A percentile compares a stretch with the other conserved stretches of the same genome.
Evolutionary conservation across 2,797 vertebrate species (phyloP).

Genomic region (Myoxocephalus aenaeus): DNA sequence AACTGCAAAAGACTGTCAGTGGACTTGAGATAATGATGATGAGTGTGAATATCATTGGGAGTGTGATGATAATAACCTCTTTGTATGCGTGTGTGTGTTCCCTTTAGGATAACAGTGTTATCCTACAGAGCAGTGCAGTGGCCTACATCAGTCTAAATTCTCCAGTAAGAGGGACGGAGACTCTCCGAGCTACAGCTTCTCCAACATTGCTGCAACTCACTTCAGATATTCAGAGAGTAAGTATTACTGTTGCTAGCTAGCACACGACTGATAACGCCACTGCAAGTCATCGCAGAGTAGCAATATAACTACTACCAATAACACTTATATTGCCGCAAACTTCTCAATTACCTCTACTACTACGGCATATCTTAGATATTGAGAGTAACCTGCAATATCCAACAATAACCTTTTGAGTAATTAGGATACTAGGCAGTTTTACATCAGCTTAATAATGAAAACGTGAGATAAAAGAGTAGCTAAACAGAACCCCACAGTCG

Average conservation of each 20-base stretch:
- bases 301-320: neutral
- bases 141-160: slow-evolving; percentile 91
- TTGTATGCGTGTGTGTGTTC: slow-evolving; percentile 24
- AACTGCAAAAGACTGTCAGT: neutral
- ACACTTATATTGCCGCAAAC: neutral
- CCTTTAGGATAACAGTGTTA: slow-evolving; percentile 88
- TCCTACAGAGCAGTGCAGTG: slow-evolving; percentile 90
- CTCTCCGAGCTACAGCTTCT: slow-evolving; percentile 87
- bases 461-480: too few relatives aligned
- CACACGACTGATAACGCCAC: too few relatives aligned
- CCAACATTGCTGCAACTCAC: slow-evolving; percentile 91
- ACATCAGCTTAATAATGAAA: too few relatives aligned
- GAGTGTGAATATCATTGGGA: neutral
- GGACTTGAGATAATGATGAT: neutral
- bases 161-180: slow-evolving; percentile 87
- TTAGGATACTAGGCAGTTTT: too few relatives aligned
- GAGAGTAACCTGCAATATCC: neutral
- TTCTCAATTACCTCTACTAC: too few relatives aligned
- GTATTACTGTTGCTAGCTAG: neutral
- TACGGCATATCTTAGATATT: neutral
- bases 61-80: neutral
- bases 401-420: too few relatives aligned
- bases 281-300: neutral
- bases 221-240: slow-evolving; percentile 84
- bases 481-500: too few relatives aligned